phyloP scores from a whole-genome alignment of 1,140 invertebrate genomes.

The Cyclina sinensis region DNA sequence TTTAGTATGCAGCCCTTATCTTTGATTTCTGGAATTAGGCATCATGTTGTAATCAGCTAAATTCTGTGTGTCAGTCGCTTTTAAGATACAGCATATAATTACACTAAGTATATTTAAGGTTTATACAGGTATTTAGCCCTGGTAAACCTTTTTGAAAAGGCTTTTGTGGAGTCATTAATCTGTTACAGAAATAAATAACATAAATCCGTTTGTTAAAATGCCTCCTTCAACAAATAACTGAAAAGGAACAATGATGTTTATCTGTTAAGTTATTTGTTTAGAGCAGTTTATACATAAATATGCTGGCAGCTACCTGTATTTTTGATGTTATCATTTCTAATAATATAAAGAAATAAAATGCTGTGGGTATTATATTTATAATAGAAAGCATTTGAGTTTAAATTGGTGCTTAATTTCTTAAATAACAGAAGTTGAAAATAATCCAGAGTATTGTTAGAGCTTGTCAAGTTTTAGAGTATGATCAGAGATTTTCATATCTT shows the following conservation, averaged over 20 bases:
- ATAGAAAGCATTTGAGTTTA: background rate
- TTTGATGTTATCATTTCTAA: background rate
- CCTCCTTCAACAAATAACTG: background rate
- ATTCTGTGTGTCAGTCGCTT: too few species aligned
- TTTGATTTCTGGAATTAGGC: too few species aligned
- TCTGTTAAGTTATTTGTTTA: background rate
- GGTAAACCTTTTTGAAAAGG: constrained; percentile 1
- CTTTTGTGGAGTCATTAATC: background rate
- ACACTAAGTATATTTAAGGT: too few species aligned
- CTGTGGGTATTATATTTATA: background rate
- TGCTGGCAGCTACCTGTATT: background rate
- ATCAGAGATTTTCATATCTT: background rate
- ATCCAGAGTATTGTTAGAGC: background rate
- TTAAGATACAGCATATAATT: too few species aligned
- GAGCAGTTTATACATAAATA: background rate
- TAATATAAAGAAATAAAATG: background rate
- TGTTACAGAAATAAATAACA: constrained; percentile 7
- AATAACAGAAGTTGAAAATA: too few species aligned
- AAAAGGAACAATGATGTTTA: background rate
- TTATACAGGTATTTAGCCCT: background rate
- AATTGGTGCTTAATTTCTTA: background rate
- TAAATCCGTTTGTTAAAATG: background rate
- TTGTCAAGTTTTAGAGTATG: background rate
- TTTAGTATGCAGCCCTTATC: too few species aligned
- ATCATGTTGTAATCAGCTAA: too few species aligned